Base-by-base conservation (phyloP, 2,888 invertebrate species). In the Sisyra terminalis region DNA sequence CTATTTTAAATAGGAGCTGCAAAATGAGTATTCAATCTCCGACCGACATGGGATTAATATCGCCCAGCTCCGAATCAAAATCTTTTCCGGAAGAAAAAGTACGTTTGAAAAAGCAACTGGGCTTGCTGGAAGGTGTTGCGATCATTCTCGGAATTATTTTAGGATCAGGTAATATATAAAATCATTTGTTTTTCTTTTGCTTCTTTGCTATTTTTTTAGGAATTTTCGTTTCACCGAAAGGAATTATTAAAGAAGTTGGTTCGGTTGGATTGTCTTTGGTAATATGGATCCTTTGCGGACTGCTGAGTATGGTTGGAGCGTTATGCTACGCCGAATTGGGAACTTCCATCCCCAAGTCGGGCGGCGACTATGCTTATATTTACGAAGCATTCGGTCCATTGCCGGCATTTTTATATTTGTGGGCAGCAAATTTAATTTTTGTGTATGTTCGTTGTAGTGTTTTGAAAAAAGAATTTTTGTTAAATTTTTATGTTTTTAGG, bases 301-400 rank as follows among this genome's bases (percentile, higher is more conserved):
- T 87, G 3, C 66, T 96, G 30, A 92, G 93, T 0, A 85, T 89
- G 65, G 73, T 96, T 29, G 97, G 97, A 7, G 96, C 97, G 1
- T 64, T 96, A 34, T 96, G 96, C 52, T 98, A 98, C 60, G 94
- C 97, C 8, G 97, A 98, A 70, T 66, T 98, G 46, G 97, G 74
- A 17, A 83, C 83, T 13, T 71, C 78, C 14, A 80, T 97, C 55
- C 86, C 90, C 3, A 85, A 89, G 56, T 93, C 92, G 45, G 96
- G 96, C 15, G 96, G 94, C 2, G 96, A 97, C 65, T 97, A 97
- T 61, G 92, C 93, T 29, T 97, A 97, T 55, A 93, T 97, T 48
- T 73, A 79, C 54, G 84, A 92, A 61, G 87, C 94, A 2, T 96
- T 80, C 57, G 96, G 96, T 17, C 73, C 84, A 2, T 61, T 97